Base-by-base conservation (phyloP, 2,797 vertebrate species). In the Melanotaenia pygmaea region DNA sequence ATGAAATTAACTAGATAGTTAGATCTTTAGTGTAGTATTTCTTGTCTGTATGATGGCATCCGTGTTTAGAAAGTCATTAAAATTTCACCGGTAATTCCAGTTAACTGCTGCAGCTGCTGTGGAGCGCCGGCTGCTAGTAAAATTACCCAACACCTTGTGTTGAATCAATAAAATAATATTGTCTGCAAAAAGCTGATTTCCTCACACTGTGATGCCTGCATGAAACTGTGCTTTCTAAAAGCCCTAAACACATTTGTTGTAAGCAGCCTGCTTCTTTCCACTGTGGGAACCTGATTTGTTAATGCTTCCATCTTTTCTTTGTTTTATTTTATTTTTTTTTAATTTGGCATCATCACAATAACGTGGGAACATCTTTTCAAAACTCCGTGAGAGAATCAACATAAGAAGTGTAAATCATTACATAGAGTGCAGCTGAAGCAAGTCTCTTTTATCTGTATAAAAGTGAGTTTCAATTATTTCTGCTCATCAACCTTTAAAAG, bases 121-220 rank as follows among this genome's bases (percentile, higher is more conserved):
- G 1, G 43, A 72, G 76, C 76, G 11, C 64, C 51, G 34, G 69
- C 80, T 86, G 74, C 54, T 51, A 9, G 51, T 45, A 60, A 72
- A 62, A 82, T 83, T 70, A 83, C 79, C 80, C 70, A 28, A 64
- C 76, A 78, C 72, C 77, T 85, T 81, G 66, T 73, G 72, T 58
- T 79, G 43, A 50, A 80, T 74, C n/a, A 32, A 74, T 84, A 75
- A 74, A 85, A 72, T 84, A 70, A 68, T 43, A 70, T 50, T 51
- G 67, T 60, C 40, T 76, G 40, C 82, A 64, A 77, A 75, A 78
- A 62, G n/a, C 51, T 10, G 70, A 84, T 80, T 73, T 74, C 22
- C 68, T 77, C 74, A 66, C 74, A 58, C 38, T 32, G 64, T 45
- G 64, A 8, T 30, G 40, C 26, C 67, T 11, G 26, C 61, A 53